A percentile compares a stretch with the other conserved stretches of the same genome.
Evolutionary conservation across 2,113 vertebrate species (phyloP).

Genomic region (Bujurquina vittata): DNA sequence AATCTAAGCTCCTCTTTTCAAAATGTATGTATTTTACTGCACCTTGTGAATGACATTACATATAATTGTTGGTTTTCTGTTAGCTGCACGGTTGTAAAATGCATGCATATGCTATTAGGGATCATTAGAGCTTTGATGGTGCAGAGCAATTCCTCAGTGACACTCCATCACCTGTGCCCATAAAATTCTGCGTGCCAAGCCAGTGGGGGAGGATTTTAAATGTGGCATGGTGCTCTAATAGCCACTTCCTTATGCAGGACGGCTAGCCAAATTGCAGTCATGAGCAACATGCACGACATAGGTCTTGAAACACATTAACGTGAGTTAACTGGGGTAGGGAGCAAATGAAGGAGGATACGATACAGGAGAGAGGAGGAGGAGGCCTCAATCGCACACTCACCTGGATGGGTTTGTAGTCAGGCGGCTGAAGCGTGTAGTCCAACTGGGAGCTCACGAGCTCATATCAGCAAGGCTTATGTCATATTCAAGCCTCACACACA

Average conservation of each 20-base stretch:
- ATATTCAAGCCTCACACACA: slow-evolving; percentile 34
- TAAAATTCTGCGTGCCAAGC: slow-evolving; percentile 59
- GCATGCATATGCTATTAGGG: slow-evolving; percentile 60
- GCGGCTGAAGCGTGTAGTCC: slow-evolving; percentile 29
- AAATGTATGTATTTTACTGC: slow-evolving; percentile 51
- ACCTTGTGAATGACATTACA: slow-evolving; percentile 60
- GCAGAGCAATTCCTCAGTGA: slow-evolving; percentile 65
- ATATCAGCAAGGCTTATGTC: slow-evolving; percentile 27
- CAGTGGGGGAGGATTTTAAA: slow-evolving; percentile 50
- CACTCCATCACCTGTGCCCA: slow-evolving; percentile 62
- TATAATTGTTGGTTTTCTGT: slow-evolving; percentile 62
- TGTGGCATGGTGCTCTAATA: slow-evolving; percentile 47
- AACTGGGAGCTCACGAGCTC: slow-evolving; percentile 44
- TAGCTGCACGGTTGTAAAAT: slow-evolving; percentile 66
- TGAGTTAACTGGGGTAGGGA: slow-evolving; percentile 18
- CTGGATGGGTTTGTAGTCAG: slow-evolving; percentile 73
- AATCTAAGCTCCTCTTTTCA: slow-evolving; percentile 53
- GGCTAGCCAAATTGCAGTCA: slow-evolving; percentile 72
- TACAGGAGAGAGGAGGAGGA: background rate
- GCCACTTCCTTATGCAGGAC: slow-evolving; percentile 64
- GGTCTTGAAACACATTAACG: slow-evolving; percentile 60
- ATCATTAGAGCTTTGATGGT: slow-evolving; percentile 71
- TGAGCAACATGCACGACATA: slow-evolving; percentile 43
- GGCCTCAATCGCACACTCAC: slow-evolving; percentile 53
- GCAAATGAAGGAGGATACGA: background rate